phyloP scores from a whole-genome alignment of 2,888 invertebrate species.

The Autographa gamma region DNA sequence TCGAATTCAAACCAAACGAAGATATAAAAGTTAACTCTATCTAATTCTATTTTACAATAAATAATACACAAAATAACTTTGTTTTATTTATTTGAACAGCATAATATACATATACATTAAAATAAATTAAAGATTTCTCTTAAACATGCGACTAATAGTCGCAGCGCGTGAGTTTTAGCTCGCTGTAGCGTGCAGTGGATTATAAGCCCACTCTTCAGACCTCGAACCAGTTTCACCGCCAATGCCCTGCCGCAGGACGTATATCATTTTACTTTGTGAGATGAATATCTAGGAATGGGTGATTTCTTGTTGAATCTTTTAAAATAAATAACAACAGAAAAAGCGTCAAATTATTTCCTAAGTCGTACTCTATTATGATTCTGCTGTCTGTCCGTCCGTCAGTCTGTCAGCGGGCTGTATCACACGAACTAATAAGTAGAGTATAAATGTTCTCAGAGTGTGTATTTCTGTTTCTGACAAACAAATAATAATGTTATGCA shows the following conservation, averaged over 20 bases:
- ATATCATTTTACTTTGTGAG: neutral
- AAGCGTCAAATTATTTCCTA: no score
- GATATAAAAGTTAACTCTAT: neutral
- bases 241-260: slow-evolving; percentile 34
- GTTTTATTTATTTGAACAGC: slow-evolving; percentile 52
- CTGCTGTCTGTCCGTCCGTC: no score
- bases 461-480: no score
- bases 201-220: neutral
- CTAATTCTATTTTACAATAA: slow-evolving; percentile 13
- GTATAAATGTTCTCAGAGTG: no score
- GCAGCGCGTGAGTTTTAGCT: slow-evolving; percentile 20
- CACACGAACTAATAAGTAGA: no score
- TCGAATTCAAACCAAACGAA: slow-evolving; percentile 1
- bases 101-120: slow-evolving; percentile 57
- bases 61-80: slow-evolving; percentile 25
- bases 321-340: no score
- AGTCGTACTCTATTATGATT: no score
- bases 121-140: slow-evolving; percentile 53
- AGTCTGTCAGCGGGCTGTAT: no score
- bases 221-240: slow-evolving; percentile 15
- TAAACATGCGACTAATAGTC: slow-evolving; percentile 40
- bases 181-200: slow-evolving; percentile 2
- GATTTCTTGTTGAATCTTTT: no score
- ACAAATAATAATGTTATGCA: no score
- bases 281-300: no score